Evolutionary conservation across 2,797 vertebrate species (phyloP).

Genomic region (Gorsachius magnificus): DNA sequence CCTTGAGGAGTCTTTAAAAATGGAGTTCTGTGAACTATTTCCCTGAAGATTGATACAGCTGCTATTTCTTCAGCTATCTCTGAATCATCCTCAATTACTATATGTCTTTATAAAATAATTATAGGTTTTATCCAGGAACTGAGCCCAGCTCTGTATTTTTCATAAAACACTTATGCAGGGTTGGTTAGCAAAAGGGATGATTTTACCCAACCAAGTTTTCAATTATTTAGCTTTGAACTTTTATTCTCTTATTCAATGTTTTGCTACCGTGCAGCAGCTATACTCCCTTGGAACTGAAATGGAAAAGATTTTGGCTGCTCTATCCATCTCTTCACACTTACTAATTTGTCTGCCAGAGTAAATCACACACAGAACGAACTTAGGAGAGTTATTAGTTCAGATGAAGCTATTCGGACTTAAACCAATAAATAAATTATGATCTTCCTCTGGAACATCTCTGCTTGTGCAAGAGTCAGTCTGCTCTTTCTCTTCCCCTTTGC

Average conservation of each 20-base stretch:
- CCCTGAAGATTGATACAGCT: constrained; percentile 54
- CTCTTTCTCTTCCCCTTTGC: not conserved
- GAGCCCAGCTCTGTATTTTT: constrained; percentile 13
- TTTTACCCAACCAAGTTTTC: constrained; percentile 33
- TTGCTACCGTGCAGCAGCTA: constrained; percentile 7
- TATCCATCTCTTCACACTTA: constrained; percentile 9
- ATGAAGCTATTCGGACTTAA: constrained; percentile 10
- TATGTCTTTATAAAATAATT: constrained; percentile 64
- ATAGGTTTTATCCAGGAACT: constrained; percentile 45
- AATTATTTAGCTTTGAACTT: constrained; percentile 41
- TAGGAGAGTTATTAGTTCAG: constrained; percentile 22
- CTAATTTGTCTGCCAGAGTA: constrained; percentile 36
- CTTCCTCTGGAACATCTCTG: not conserved
- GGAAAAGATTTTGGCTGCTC: constrained; percentile 14
- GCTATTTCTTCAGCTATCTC: constrained; percentile 46
- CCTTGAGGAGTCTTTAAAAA: constrained; percentile 50
- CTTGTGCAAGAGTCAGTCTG: not conserved
- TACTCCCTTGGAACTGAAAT: not conserved
- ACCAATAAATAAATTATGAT: constrained; percentile 34
- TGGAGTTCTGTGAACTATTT: constrained; percentile 27
- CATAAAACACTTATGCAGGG: not conserved
- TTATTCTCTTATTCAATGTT: constrained; percentile 18
- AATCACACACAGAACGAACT: not conserved
- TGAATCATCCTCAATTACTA: constrained; percentile 63
- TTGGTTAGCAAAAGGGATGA: constrained; percentile 16